phyloP scores from a whole-genome alignment of 2,888 invertebrate genomes.

The Monochamus alternatus region DNA sequence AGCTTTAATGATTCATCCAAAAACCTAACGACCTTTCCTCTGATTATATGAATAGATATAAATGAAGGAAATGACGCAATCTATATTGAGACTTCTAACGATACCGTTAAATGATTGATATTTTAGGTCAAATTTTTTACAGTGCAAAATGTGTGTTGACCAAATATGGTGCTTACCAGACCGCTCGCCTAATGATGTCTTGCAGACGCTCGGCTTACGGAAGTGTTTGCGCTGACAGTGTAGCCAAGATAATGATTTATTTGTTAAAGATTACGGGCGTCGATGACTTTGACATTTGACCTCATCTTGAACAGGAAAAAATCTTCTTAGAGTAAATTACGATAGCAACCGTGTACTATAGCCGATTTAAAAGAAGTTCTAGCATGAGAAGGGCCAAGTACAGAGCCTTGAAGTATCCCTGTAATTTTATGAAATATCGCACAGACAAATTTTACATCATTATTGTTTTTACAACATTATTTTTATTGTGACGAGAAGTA shows the following conservation, averaged over 20 bases:
- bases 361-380: no score
- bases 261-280: slow-evolving; percentile 27
- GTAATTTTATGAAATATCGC: no score
- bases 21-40: background rate
- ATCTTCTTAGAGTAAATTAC: no score
- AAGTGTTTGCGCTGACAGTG: slow-evolving; percentile 36
- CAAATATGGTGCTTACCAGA: slow-evolving; percentile 42
- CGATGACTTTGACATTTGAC: no score
- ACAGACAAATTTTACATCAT: no score
- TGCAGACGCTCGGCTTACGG: slow-evolving; percentile 39
- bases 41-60: slow-evolving; percentile 18
- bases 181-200: slow-evolving; percentile 43
- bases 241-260: slow-evolving; percentile 40
- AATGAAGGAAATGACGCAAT: slow-evolving; percentile 26
- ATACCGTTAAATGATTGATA: slow-evolving; percentile 43
- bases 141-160: slow-evolving; percentile 30
- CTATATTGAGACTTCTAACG: background rate
- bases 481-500: no score
- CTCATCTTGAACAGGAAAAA: no score
- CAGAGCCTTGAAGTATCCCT: no score
- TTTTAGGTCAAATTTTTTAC: slow-evolving; percentile 45
- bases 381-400: no score
- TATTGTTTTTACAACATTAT: no score
- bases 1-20: no score
- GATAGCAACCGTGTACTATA: no score